Evolutionary conservation across 2,113 vertebrate genomes (phyloP), one percentile per base, ranked within the genome.

Genomic region (Rhinopomastus cyanomelas): DNA sequence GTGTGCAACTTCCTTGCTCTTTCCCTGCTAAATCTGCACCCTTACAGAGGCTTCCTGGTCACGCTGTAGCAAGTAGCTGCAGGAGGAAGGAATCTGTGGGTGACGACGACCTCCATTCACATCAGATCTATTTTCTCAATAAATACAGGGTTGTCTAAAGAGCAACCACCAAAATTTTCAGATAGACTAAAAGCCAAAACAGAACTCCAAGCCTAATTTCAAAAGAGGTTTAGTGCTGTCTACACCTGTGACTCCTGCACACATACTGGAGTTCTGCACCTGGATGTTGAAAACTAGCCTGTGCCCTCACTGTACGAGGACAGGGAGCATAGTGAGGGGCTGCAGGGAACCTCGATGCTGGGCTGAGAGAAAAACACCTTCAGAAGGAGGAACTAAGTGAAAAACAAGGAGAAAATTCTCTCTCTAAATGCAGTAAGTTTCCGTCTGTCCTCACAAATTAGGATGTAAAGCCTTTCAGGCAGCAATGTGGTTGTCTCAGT

Each of bases 61-160:
- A 82, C 0, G 0, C 2, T 34, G 23, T 6, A 73, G 46, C 1
- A 2, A 6, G 14, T 18, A 57, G 27, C 10, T 56, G 20, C 36
- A 65, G 44, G 19, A 81, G 30, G 27, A 83, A 16, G n/a, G 44
- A 74, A 56, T 74, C 32, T 56, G 48, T 42, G n/a, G 61, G 26
- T 27, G 19, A 81, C 61, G 84, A n/a, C 25, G 46, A 72, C 5
- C 39, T 5, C 21, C 2, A 1, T 32, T 57, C 32, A 56, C 46
- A 75, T 67, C 44, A 84, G 60, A 72, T 10, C 7, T 27, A 15
- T 62, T 64, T 71, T 78, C 73, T 57, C 74, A 29, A 32, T 66
- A 80, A 73, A 64, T 36, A 67, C 3, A 52, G 49, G 30, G 22
- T 16, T 88, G 36, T 46, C 67, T 81, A 30, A 74, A 81, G 32